Conservation (phyloP, 2,888 invertebrate genomes). For the Agrilus mali region DNA sequence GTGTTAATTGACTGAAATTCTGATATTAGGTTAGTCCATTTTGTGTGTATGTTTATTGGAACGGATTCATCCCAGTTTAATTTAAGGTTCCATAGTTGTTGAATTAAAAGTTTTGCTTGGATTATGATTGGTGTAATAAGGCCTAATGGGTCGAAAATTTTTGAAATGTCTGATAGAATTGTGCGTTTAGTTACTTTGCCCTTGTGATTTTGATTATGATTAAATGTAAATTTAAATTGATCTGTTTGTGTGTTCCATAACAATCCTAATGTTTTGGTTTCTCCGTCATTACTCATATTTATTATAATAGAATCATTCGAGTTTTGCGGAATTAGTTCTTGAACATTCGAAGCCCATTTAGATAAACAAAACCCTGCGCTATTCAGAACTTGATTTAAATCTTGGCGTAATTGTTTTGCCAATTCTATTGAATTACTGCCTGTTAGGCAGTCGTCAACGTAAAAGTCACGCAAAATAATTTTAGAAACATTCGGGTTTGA, state of each 20-base stretch:
- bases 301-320: no score
- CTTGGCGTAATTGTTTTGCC: background rate
- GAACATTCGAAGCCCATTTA: background rate
- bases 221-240: background rate
- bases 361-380: background rate
- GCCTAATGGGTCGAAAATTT: constrained; percentile 17
- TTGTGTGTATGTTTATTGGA: constrained; percentile 3
- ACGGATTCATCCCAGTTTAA: constrained; percentile 12
- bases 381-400: background rate
- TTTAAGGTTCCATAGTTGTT: constrained; percentile 11
- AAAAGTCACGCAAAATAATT: background rate
- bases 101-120: constrained; percentile 14
- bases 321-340: no score
- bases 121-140: constrained; percentile 13
- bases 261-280: no score
- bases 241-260: no score
- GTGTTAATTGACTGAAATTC: background rate
- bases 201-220: background rate
- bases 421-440: background rate
- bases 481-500: background rate
- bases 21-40: constrained; percentile 7
- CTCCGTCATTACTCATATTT: no score
- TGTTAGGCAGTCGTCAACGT: constrained; percentile 1
- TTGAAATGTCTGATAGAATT: constrained; percentile 12
- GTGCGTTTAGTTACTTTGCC: constrained; percentile 1